phyloP scores from a whole-genome alignment of 1,140 invertebrate genomes.

The Rhynchophorus ferrugineus region DNA sequence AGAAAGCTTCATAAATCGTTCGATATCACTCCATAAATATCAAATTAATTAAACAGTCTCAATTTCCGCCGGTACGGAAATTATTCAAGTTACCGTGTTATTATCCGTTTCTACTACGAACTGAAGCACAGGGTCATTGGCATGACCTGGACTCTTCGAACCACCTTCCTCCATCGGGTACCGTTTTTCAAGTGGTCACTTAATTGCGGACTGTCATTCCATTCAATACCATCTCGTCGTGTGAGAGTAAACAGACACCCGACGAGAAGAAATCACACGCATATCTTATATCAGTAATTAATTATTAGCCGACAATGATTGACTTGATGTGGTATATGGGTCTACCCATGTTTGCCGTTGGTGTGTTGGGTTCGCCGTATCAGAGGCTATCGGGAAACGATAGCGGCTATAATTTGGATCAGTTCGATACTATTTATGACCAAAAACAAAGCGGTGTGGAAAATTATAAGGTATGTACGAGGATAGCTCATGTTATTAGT shows the following conservation, averaged over 20 bases:
- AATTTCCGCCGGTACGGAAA: too few species aligned
- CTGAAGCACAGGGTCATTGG: neutral
- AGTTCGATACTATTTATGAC: slow-evolving; percentile 18
- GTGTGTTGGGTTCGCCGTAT: slow-evolving; percentile 12
- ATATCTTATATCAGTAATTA: neutral
- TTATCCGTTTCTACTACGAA: too few species aligned
- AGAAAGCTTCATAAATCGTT: too few species aligned
- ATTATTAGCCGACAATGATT: slow-evolving; percentile 4
- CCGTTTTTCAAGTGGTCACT: neutral
- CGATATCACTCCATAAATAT: too few species aligned
- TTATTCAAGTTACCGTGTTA: too few species aligned
- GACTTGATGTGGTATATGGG: slow-evolving; percentile 16
- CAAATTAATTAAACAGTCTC: too few species aligned
- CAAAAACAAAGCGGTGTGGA: slow-evolving; percentile 16
- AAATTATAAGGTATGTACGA: slow-evolving; percentile 13
- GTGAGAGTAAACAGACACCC: neutral
- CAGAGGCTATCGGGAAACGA: neutral
- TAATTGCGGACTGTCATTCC: neutral
- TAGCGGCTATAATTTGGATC: neutral
- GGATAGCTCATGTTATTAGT: neutral
- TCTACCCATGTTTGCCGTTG: slow-evolving; percentile 15
- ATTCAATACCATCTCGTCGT: neutral
- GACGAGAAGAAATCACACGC: neutral
- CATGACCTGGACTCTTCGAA: neutral
- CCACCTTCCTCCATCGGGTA: neutral